phyloP scores from a whole-genome alignment of 2,113 vertebrate genomes.

The Ammospiza nelsoni region DNA sequence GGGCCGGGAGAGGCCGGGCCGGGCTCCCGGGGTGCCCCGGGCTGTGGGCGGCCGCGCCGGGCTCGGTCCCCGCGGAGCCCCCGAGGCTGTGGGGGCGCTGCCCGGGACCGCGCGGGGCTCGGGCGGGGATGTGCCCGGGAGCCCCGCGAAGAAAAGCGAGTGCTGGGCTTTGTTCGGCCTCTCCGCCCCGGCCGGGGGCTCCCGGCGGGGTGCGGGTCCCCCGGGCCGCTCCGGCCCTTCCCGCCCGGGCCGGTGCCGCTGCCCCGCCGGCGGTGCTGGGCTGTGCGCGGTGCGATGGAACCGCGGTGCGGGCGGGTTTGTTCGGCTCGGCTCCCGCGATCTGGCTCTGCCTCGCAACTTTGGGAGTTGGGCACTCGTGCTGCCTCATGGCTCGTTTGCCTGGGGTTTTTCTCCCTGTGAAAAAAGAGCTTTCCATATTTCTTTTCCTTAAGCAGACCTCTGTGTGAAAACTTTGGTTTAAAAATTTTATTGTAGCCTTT shows the following conservation, averaged over 20 bases:
- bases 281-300: neutral
- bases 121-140: neutral
- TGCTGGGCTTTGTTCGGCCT: neutral
- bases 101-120: neutral
- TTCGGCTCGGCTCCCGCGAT: accelerated
- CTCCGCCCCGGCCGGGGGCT: neutral
- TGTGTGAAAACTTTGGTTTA: neutral
- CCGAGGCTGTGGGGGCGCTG: neutral
- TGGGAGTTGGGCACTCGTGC: accelerated
- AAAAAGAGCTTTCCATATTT: neutral
- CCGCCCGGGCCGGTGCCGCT: neutral
- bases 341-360: accelerated
- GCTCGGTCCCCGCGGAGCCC: neutral
- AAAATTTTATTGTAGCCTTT: neutral
- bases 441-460: neutral
- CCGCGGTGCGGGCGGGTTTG: neutral
- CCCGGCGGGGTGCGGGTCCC: neutral
- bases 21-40: neutral
- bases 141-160: neutral
- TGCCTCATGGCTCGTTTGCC: neutral
- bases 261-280: neutral
- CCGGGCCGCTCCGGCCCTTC: neutral
- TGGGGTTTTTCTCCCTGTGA: neutral
- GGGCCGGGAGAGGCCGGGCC: neutral
- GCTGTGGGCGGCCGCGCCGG: neutral